phyloP scores from a whole-genome alignment of 2,113 vertebrate species.

The Accipiter cooperii region DNA sequence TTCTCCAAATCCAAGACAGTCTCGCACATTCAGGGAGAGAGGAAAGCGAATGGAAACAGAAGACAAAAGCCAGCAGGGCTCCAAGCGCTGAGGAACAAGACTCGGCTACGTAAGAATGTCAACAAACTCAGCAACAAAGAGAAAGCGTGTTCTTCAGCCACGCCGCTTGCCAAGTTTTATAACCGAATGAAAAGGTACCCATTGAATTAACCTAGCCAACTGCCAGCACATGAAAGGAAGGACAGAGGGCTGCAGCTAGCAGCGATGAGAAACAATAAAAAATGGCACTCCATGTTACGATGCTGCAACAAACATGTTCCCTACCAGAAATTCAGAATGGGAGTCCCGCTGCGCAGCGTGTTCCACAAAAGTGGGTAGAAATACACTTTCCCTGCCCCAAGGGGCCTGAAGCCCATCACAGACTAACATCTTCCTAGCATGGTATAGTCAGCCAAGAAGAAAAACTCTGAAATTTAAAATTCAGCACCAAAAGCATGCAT shows the following conservation, averaged over 20 bases:
- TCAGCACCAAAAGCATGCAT: background rate
- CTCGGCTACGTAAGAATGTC: background rate
- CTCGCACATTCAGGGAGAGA: background rate
- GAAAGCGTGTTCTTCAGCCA: background rate
- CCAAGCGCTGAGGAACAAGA: background rate
- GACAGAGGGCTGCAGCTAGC: background rate
- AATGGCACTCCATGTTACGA: background rate
- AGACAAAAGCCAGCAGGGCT: background rate
- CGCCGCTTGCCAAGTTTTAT: background rate
- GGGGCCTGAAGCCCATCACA: background rate
- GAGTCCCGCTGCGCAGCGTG: background rate
- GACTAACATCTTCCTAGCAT: background rate
- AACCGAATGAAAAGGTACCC: background rate
- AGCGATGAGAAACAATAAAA: background rate
- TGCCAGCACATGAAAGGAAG: background rate
- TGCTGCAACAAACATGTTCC: background rate
- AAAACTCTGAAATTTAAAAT: background rate
- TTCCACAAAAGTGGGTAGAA: background rate
- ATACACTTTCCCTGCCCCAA: background rate
- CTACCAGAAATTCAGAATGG: background rate
- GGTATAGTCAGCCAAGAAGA: background rate
- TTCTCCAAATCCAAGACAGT: background rate
- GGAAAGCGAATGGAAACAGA: background rate
- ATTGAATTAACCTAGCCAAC: background rate
- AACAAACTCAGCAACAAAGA: background rate